Evolutionary conservation across 2,113 vertebrate genomes (phyloP).

Genomic region (Semicossyphus pulcher): DNA sequence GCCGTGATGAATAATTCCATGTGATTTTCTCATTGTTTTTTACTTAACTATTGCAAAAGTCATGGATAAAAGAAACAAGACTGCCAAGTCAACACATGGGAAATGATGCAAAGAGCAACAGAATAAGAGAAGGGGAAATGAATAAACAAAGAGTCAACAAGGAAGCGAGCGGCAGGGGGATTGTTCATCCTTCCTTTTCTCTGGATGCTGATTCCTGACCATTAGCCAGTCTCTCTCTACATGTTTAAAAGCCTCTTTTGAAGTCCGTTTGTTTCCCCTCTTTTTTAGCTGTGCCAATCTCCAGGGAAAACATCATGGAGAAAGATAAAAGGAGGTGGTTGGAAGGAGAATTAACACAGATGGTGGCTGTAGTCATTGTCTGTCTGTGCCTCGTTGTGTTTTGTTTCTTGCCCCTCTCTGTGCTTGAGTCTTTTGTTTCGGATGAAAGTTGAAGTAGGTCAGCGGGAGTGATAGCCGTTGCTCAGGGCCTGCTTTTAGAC

Average conservation of each 20-base stretch:
- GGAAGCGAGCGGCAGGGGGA: not conserved
- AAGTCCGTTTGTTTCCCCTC: conserved; percentile 18
- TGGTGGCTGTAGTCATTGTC: conserved; percentile 27
- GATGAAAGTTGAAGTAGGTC: conserved; percentile 78
- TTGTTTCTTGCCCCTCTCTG: conserved; percentile 10
- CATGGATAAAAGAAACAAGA: not conserved
- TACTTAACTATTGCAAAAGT: not conserved
- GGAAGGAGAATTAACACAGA: conserved; percentile 40
- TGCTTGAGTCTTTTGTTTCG: conserved; percentile 55
- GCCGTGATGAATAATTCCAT: not conserved
- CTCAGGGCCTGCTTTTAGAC: conserved; percentile 71
- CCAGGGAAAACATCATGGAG: conserved; percentile 47
- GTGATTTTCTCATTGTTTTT: not conserved
- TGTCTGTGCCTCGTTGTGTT: conserved; percentile 9
- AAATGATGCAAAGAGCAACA: conserved; percentile 7
- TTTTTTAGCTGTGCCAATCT: conserved; percentile 24
- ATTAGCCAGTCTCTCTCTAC: conserved; percentile 23
- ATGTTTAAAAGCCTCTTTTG: conserved; percentile 50
- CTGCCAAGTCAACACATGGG: not conserved
- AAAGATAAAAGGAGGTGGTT: conserved; percentile 58
- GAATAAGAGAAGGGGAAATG: not conserved
- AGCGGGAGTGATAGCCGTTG: conserved; percentile 63
- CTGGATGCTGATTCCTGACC: conserved; percentile 33
- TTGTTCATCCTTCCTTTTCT: conserved; percentile 11
- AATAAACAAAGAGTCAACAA: not conserved